Evolutionary conservation across 2,888 invertebrate species (phyloP).

Genomic region (Chromoteleia sp.): DNA sequence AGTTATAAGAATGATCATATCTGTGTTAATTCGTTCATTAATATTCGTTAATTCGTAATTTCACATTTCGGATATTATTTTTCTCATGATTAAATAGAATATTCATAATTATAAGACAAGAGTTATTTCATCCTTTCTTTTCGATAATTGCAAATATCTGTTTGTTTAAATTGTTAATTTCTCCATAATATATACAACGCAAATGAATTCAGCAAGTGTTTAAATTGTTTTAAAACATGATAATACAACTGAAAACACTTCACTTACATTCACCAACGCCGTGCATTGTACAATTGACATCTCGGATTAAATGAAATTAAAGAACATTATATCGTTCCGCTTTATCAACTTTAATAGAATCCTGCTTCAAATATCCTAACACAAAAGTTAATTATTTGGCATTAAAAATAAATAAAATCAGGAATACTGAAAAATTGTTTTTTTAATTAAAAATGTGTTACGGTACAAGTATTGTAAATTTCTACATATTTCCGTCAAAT

Average conservation of each 20-base stretch:
- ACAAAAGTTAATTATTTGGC: background rate
- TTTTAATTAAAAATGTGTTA: no score
- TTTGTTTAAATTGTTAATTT: conserved; percentile 22
- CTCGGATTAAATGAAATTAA: conserved; percentile 31
- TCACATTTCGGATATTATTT: no score
- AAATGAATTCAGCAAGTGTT: conserved; percentile 9
- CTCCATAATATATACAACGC: conserved; percentile 9
- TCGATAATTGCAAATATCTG: no score
- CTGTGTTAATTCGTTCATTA: no score
- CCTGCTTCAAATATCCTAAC: conserved; percentile 2
- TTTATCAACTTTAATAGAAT: conserved; percentile 30
- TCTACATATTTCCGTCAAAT: no score
- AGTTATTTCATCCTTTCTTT: no score
- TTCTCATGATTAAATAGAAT: no score
- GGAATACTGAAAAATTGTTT: no score
- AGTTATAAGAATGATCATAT: no score
- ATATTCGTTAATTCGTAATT: no score
- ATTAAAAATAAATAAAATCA: background rate
- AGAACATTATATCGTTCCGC: conserved; percentile 24
- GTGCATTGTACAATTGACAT: conserved; percentile 26
- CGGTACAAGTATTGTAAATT: no score
- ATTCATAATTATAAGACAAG: no score
- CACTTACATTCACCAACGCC: conserved; percentile 1
- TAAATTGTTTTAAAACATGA: conserved; percentile 18
- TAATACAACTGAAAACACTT: conserved; percentile 37